These are phyloP conservation scores for Zosterops pallidus DNA, from an alignment of 2,113 vertebrate species.

Conservation along the genomic window DNA sequence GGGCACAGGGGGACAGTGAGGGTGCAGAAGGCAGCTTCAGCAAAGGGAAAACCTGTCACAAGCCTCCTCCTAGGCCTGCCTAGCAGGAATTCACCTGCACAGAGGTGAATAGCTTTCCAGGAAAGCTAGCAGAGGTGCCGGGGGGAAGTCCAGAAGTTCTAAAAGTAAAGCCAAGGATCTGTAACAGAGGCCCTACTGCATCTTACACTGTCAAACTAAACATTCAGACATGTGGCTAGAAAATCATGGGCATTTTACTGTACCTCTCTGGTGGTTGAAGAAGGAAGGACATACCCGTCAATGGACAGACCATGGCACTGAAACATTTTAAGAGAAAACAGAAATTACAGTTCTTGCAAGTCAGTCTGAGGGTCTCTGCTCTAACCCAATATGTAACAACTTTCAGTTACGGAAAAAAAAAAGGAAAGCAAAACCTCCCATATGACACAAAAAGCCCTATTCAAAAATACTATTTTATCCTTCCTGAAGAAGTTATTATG, in stretches of 20 bases:
- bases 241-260: background rate
- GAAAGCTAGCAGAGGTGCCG: background rate
- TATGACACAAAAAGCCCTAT: background rate
- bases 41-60: background rate
- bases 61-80: background rate
- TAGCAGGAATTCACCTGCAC: background rate
- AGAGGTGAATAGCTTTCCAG: background rate
- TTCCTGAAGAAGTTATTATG: background rate
- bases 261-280: constrained; percentile 96
- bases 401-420: background rate
- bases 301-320: constrained; percentile 96
- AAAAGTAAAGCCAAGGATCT: background rate
- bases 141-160: background rate
- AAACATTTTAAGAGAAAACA: constrained; percentile 17
- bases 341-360: background rate
- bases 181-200: background rate
- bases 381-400: background rate
- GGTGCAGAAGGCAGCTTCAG: background rate
- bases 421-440: background rate
- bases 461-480: background rate
- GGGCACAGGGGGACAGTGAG: accelerated
- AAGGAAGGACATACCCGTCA: constrained; percentile 93
- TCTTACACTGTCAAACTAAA: background rate
- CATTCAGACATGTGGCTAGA: background rate
- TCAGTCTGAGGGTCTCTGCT: background rate